Evolutionary conservation across 2,888 invertebrate species (phyloP).

Genomic region (Melikaiella ostensackeni): DNA sequence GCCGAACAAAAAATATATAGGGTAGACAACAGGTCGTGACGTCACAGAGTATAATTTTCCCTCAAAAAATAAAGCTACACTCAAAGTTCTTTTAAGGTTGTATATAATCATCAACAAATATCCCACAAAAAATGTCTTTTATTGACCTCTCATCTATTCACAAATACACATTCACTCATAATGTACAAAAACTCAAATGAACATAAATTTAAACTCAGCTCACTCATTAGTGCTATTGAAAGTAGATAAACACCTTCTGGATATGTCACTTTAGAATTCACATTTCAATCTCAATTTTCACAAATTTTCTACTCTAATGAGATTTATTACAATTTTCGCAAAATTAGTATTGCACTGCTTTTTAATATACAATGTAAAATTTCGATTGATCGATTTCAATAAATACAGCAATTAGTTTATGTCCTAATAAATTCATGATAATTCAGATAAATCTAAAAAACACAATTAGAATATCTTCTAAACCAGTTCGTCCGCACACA

Average conservation of each 20-base stretch:
- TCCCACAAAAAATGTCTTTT: conserved; percentile 18
- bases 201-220: not conserved
- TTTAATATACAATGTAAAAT: not conserved
- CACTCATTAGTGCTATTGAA: not conserved
- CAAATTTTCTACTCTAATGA: not conserved
- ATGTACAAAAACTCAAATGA: conserved; percentile 4
- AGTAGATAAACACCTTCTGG: not conserved
- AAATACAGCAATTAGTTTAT: not conserved
- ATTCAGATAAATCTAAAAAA: not conserved
- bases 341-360: not conserved
- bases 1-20: no score
- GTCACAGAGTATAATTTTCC: no score
- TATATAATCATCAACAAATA: not conserved
- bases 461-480: not conserved
- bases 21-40: no score
- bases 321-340: not conserved
- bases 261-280: conserved; percentile 4
- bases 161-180: not conserved
- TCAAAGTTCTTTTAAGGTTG: not conserved
- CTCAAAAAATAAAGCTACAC: no score
- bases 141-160: conserved; percentile 3
- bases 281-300: not conserved
- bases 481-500: not conserved
- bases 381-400: not conserved
- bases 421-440: not conserved